phyloP scores from a whole-genome alignment of 2,888 invertebrate species.

The Endotricha flammealis region DNA sequence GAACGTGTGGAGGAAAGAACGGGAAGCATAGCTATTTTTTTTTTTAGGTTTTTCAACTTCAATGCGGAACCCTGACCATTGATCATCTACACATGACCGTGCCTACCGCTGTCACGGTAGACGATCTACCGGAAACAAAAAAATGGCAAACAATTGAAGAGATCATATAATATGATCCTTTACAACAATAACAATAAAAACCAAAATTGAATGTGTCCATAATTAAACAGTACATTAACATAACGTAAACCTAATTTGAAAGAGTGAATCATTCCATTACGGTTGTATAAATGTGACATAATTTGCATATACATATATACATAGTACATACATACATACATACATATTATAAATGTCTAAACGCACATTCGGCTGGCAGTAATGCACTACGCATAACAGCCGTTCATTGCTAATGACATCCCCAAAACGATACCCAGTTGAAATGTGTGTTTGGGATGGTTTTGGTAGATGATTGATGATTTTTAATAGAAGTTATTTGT shows the following conservation, averaged over 20 bases:
- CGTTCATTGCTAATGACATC: too few species aligned
- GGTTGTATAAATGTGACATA: background rate
- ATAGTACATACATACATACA: too few species aligned
- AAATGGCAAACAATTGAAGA: constrained; percentile 9
- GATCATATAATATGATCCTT: constrained; percentile 4
- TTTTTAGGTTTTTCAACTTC: too few species aligned
- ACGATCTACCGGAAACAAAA: constrained; percentile 23
- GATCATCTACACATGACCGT: constrained; percentile 35
- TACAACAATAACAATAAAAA: constrained; percentile 11
- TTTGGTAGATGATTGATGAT: too few species aligned
- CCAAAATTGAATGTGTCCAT: constrained; percentile 7
- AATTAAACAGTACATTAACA: constrained; percentile 1
- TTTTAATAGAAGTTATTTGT: too few species aligned
- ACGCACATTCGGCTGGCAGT: too few species aligned
- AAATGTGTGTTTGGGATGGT: too few species aligned
- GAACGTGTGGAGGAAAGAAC: too few species aligned
- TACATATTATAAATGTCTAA: too few species aligned
- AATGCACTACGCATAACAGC: too few species aligned
- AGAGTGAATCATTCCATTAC: background rate
- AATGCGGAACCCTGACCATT: constrained; percentile 18
- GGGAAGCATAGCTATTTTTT: too few species aligned
- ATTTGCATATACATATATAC: background rate
- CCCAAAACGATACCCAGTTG: too few species aligned
- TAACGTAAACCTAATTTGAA: constrained; percentile 1
- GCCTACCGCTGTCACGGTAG: constrained; percentile 38